Evolutionary conservation across 2,797 vertebrate genomes (phyloP).

Genomic region (Sebastes dallii): DNA sequence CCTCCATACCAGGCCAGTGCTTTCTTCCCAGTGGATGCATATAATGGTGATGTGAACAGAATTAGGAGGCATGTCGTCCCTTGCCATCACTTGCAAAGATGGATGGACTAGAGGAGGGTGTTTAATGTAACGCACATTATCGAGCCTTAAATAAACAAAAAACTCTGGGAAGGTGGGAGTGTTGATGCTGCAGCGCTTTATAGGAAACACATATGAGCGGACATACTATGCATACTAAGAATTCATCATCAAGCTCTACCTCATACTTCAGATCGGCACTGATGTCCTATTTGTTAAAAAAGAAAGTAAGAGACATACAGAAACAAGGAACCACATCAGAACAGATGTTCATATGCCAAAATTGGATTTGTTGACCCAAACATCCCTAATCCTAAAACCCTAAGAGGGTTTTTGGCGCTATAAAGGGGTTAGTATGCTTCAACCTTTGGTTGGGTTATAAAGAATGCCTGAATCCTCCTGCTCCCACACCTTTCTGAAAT

Average conservation of each 20-base stretch:
- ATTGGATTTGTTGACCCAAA: not conserved
- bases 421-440: not conserved
- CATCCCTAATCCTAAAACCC: not conserved
- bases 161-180: constrained; percentile 24
- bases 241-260: not conserved
- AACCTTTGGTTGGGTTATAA: not conserved
- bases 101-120: constrained; percentile 28
- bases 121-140: constrained; percentile 69
- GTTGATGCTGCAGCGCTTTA: constrained; percentile 6
- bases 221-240: not conserved
- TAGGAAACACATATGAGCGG: constrained; percentile 5
- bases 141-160: constrained; percentile 39
- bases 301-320: not conserved
- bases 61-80: constrained; percentile 21
- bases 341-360: not conserved
- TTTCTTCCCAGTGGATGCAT: constrained; percentile 45
- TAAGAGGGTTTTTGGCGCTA: not conserved
- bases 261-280: not conserved
- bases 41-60: constrained; percentile 41
- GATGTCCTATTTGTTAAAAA: not conserved
- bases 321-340: not conserved
- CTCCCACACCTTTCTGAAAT: not conserved
- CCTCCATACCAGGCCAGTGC: constrained; percentile 34
- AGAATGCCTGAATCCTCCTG: not conserved
- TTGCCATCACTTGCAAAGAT: constrained; percentile 30